Conservation (phyloP, 2,113 vertebrate genomes). For the Corvus hawaiiensis region DNA sequence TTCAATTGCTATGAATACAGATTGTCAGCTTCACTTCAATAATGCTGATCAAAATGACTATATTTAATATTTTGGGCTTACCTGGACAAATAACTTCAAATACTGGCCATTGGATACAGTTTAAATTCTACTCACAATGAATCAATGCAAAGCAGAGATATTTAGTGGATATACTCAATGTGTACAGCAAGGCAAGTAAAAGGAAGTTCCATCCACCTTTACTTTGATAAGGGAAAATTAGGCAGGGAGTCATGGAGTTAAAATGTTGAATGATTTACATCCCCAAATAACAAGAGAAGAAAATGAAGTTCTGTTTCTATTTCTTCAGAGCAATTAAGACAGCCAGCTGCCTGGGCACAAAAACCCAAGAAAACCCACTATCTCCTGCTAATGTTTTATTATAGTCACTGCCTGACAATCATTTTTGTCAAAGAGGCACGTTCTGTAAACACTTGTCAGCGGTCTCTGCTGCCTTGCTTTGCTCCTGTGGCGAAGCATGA, state of each 20-base stretch:
- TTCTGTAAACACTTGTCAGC: constrained; percentile 5
- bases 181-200: not conserved
- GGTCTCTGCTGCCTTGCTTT: not conserved
- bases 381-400: not conserved
- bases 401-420: not conserved
- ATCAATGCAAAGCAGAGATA: not conserved
- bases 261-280: not conserved
- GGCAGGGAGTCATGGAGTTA: not conserved
- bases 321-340: not conserved
- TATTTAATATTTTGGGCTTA: not conserved
- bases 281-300: not conserved
- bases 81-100: not conserved
- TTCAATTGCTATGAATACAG: not conserved
- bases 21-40: not conserved
- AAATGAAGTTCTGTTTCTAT: not conserved
- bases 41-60: not conserved
- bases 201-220: not conserved
- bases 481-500: not conserved
- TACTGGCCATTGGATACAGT: not conserved
- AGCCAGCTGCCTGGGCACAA: not conserved
- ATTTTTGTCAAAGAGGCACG: not conserved
- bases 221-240: not conserved
- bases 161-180: not conserved
- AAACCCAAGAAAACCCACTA: not conserved
- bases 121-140: not conserved